Base-by-base conservation (phyloP, 2,888 invertebrate species). In the Timema podura region DNA sequence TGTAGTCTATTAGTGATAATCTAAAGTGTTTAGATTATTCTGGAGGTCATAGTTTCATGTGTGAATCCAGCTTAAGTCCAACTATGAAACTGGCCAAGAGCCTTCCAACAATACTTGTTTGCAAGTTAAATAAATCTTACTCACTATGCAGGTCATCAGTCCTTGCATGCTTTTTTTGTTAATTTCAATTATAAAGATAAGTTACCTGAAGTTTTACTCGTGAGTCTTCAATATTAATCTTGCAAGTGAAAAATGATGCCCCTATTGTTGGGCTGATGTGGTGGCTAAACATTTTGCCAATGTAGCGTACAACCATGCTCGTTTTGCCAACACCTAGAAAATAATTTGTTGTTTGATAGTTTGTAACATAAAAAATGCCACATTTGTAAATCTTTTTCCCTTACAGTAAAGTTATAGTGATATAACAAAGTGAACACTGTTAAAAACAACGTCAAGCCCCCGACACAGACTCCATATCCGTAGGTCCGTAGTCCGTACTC, bases 301-400 rank as follows among this genome's bases (percentile, higher is more conserved):
- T 89, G 80, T 94, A 94, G 68, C 91, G 86, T 10, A 90, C 88
- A 70, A 95, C 90, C 73, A 95, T 84, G 75, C 93, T 92, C 0
- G 95, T 95, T 81, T 96, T 96, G 15, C 96, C 96, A 65, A 96
- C 95, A 75, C 93, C 96, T 95, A 83, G 30, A 84, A 83, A 13
- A 48, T 5, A 49, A 65, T 67, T 46, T n/a, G 64, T 48, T 11
- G 9, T 10, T 51, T n/a, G 11, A 5, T 13, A 64, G 45, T 51
- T 51, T 1, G 45, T 16, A 68, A 8, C 64, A 54, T 10, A 47
- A 15, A n/a, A 61, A 61, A 30, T 15, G n/a, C 61, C 13, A n/a
- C 16, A 16, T 61, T n/a, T 61, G 10, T 61, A 51, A 51, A 51
- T n/a, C 2, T 61, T 61, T 30, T 61, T 5, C 10, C n/a, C 13